Conservation (phyloP, 2,888 invertebrate genomes). For the Chloroclystis v-ata region DNA sequence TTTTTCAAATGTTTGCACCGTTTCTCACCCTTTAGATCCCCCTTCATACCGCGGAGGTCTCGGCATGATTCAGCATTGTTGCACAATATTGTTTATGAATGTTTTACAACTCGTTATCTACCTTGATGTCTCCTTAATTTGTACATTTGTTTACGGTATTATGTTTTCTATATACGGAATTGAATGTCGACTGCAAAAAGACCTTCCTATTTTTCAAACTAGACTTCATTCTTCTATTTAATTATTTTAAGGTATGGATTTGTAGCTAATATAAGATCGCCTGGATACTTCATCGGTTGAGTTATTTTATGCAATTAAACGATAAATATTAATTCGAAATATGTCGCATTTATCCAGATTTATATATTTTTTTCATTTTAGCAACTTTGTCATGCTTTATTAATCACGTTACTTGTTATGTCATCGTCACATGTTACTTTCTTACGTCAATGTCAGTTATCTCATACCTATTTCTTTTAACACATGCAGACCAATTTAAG, state of each 20-base stretch:
- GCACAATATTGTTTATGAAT: slow-evolving; percentile 17
- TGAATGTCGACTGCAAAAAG: neutral
- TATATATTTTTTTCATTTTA: neutral
- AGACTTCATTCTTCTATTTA: too few relatives aligned
- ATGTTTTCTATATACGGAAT: slow-evolving; percentile 2
- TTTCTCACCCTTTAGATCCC: slow-evolving; percentile 13
- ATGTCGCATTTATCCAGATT: too few relatives aligned
- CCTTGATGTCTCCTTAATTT: slow-evolving; percentile 11
- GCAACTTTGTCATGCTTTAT: neutral
- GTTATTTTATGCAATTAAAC: too few relatives aligned
- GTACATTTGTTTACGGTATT: slow-evolving; percentile 1
- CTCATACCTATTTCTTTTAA: too few relatives aligned
- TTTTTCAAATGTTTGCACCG: too few relatives aligned
- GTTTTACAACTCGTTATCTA: slow-evolving; percentile 9
- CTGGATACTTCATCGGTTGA: too few relatives aligned
- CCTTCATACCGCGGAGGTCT: slow-evolving; percentile 8
- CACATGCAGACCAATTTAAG: neutral
- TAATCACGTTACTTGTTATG: slow-evolving; percentile 2
- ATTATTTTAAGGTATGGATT: too few relatives aligned
- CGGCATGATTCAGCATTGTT: slow-evolving; percentile 21
- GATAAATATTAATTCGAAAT: too few relatives aligned
- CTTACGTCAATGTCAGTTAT: neutral
- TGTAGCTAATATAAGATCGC: too few relatives aligned
- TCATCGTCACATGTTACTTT: neutral
- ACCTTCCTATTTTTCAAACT: neutral